phyloP scores from a whole-genome alignment of 1,140 invertebrate species.

The Geopemphigus sp. region DNA sequence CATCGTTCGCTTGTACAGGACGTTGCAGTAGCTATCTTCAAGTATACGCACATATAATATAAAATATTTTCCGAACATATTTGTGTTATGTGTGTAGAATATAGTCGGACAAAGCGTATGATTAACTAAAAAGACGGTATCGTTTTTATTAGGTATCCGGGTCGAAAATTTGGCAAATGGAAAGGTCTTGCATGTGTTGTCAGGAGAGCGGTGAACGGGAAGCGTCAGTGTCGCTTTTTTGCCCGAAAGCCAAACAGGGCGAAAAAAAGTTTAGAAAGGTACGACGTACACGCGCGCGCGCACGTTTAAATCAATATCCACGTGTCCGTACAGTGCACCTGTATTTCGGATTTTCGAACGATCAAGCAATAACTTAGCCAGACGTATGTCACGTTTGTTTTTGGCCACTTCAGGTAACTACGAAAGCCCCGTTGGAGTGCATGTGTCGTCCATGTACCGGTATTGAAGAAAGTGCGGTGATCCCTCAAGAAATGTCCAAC shows the following conservation, averaged over 20 bases:
- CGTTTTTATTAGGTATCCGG: constrained; percentile 73
- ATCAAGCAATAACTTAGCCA: not conserved
- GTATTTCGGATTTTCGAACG: too few species aligned
- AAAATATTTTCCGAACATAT: too few species aligned
- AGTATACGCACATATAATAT: too few species aligned
- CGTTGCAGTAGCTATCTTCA: constrained; percentile 89
- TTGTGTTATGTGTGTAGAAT: too few species aligned
- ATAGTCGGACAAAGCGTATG: too few species aligned
- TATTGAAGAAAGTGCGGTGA: constrained; percentile 79
- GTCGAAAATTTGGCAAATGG: constrained; percentile 95
- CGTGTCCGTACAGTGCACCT: too few species aligned
- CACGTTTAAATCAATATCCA: too few species aligned
- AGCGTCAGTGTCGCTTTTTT: constrained; percentile 81
- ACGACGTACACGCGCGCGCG: too few species aligned
- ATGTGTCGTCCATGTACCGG: constrained; percentile 90
- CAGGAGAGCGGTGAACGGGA: constrained; percentile 90
- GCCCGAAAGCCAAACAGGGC: constrained; percentile 81
- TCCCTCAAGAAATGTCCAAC: constrained; percentile 86
- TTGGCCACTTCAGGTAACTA: constrained; percentile 65
- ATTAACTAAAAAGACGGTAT: too few species aligned
- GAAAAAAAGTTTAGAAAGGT: constrained; percentile 84
- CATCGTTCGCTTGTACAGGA: constrained; percentile 88
- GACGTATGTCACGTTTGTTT: too few species aligned
- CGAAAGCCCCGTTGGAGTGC: constrained; percentile 86
- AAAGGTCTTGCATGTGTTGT: constrained; percentile 90